A percentile compares a stretch with the other conserved stretches of the same genome.
Evolutionary conservation across 2,888 invertebrate species (phyloP).

Genomic region (Chymomyza procnemis): DNA sequence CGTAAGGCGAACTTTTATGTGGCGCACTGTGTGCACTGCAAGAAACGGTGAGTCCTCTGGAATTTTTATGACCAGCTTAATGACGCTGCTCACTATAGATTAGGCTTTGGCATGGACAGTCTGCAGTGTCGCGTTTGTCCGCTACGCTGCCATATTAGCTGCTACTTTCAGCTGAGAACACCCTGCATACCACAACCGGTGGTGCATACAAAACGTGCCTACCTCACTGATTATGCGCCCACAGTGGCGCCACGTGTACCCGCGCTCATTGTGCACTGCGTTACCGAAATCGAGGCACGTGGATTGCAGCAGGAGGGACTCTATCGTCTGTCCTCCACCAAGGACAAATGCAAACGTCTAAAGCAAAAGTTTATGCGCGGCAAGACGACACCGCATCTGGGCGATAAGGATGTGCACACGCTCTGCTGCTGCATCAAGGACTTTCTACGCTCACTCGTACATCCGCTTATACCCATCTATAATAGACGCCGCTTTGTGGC

Average conservation of each 20-base stretch:
- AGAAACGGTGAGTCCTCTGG: slow-evolving; percentile 50
- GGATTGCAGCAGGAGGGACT: slow-evolving; percentile 57
- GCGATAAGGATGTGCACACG: slow-evolving; percentile 56
- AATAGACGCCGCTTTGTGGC: slow-evolving; percentile 39
- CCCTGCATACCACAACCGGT: slow-evolving; percentile 59
- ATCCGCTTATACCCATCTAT: slow-evolving; percentile 49
- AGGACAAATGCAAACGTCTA: slow-evolving; percentile 56
- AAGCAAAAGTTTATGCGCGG: slow-evolving; percentile 54
- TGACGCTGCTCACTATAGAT: slow-evolving; percentile 26
- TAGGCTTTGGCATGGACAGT: slow-evolving; percentile 51
- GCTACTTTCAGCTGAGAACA: slow-evolving; percentile 40
- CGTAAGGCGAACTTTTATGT: slow-evolving; percentile 54
- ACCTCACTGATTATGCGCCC: slow-evolving; percentile 50
- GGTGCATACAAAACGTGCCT: slow-evolving; percentile 35
- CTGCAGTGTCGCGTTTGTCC: slow-evolving; percentile 59
- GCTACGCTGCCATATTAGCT: slow-evolving; percentile 54
- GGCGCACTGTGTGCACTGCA: slow-evolving; percentile 59
- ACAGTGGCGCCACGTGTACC: slow-evolving; percentile 56
- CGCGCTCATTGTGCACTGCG: slow-evolving; percentile 62
- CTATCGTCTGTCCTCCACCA: slow-evolving; percentile 59
- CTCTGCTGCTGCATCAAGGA: slow-evolving; percentile 60
- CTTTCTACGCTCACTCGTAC: slow-evolving; percentile 48
- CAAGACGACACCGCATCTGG: slow-evolving; percentile 50
- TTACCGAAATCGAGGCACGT: slow-evolving; percentile 57
- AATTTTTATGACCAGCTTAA: background rate